Base-by-base conservation (phyloP, 2,797 vertebrate species). In the Tragopan temminckii region DNA sequence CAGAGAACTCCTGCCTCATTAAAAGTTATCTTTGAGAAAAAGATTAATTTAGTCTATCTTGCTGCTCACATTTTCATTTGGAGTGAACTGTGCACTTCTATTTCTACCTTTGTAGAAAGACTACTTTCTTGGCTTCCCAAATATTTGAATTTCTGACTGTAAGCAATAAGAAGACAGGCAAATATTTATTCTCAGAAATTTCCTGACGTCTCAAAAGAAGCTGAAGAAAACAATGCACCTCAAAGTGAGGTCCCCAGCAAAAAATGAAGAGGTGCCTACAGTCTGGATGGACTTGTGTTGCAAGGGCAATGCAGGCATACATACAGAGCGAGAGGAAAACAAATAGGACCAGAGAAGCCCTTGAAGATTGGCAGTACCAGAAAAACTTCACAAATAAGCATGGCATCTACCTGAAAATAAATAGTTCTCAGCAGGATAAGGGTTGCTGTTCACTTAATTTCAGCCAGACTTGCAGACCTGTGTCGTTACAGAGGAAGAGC, bases 371-470 rank as follows among this genome's bases (percentile, higher is more conserved):
- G 45, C 9, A 2, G 0, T 1, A 8, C 29, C 50, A 88, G 50
- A 20, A 24, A 17, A 29, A 17, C 33, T 57, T 85, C 72, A n/a
- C 19, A 7, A 1, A 19, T 79, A 58, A 80, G 15, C 7, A 2
- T 5, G 38, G 8, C n/a, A 83, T 40, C 71, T 62, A 62, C 68
- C 58, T 43, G 53, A 66, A 77, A 80, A 52, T 3, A 78, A 48
- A 46, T 50, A 43, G 61, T 38, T 35, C 45, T 78, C 53, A 75
- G 58, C 58, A 91, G 76, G 81, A 55, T 79, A 80, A 53, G 38
- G 9, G 50, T 9, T 83, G 69, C 85, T 94, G 85, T 75, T 96
- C 85, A 80, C 92, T 92, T 71, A 79, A 78, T 93, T 92, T 69
- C 82, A 71, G 45, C n/a, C 64, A 66, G 40, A 82, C 85, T 85